These are phyloP conservation scores for Brachionus koreanus DNA, from an alignment of 1,140 invertebrate genomes.

Conservation along the genomic window DNA sequence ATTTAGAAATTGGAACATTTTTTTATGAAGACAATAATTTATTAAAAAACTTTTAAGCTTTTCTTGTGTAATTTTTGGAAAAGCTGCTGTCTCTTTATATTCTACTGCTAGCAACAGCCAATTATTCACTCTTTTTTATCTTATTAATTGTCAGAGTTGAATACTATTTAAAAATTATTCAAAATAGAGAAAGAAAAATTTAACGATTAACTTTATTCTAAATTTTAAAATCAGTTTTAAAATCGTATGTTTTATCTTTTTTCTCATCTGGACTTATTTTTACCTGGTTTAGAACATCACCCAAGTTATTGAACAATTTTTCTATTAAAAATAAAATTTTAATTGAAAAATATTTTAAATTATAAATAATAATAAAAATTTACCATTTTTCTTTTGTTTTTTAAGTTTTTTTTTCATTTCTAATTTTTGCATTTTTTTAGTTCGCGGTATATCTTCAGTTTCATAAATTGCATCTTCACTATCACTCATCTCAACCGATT, in stretches of 20 bases:
- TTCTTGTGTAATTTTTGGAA: too few relatives aligned
- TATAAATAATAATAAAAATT: not conserved
- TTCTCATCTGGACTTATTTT: not conserved
- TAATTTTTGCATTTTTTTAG: constrained; percentile 38
- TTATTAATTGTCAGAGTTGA: not conserved
- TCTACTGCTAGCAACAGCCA: too few relatives aligned
- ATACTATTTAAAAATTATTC: not conserved
- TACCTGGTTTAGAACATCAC: constrained; percentile 14
- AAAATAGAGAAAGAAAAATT: too few relatives aligned
- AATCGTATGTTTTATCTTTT: constrained; percentile 31
- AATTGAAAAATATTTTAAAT: not conserved
- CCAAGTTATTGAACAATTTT: constrained; percentile 33
- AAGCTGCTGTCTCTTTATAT: too few relatives aligned
- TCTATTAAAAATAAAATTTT: not conserved
- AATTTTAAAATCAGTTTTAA: constrained; percentile 38
- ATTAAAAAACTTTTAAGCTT: too few relatives aligned
- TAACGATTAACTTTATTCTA: not conserved
- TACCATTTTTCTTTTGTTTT: constrained; percentile 38
- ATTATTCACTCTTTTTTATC: too few relatives aligned
- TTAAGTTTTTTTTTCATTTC: constrained; percentile 34
- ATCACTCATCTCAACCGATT: constrained; percentile 4
- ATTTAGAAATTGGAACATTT: too few relatives aligned
- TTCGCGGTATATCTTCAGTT: constrained; percentile 31
- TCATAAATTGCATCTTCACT: constrained; percentile 7
- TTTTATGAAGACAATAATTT: too few relatives aligned